Base-by-base conservation (phyloP, 2,888 invertebrate species). In the Seira musarum region DNA sequence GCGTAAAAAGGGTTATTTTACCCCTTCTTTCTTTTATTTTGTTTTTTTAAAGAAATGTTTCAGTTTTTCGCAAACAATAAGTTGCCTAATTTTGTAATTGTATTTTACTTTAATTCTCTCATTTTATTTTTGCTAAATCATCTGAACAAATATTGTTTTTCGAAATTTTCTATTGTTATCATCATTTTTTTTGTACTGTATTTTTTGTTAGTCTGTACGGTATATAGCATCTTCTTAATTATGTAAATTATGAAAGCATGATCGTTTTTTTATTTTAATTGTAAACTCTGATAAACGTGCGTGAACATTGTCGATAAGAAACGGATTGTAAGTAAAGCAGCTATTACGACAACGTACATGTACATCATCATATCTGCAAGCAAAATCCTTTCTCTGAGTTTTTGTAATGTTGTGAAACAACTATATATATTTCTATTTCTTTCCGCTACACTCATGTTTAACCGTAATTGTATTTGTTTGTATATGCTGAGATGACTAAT, bases 1-100 rank as follows among this genome's bases (percentile, higher is more conserved):
- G 30, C 57, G 21, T 19, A 64, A 65, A 71, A 65, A 73, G 73
- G 73, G 73, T 73, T 35, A 73, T 73, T 73, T 73, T 73, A 73
- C 73, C 73, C 73, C 73, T 73, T 73, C 25, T 21, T 57, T 35
- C 21, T 13, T 63, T 35, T 66, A 64, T 46, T 46, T 63, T 22
- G 57, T 40, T 40, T 8, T 40, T 40, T 40, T 40, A n/a, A n/a
- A n/a, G n/a, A n/a, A n/a, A n/a, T n/a, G n/a, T n/a, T n/a, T 40
- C 13, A 40, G 40, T 13, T 13, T 40, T 40, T 57, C 17, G 57
- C 17, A n/a, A 6, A 8, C 6, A 10, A 57, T 57, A n/a, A 40
- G 13, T 8, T 40, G 6, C 6, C 6, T 40, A n/a, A n/a, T n/a
- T n/a, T n/a, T n/a, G n/a, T n/a, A 8, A 57, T 57, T 57, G 57